Conservation (phyloP, 2,797 vertebrate species). For the Amblyraja radiata region DNA sequence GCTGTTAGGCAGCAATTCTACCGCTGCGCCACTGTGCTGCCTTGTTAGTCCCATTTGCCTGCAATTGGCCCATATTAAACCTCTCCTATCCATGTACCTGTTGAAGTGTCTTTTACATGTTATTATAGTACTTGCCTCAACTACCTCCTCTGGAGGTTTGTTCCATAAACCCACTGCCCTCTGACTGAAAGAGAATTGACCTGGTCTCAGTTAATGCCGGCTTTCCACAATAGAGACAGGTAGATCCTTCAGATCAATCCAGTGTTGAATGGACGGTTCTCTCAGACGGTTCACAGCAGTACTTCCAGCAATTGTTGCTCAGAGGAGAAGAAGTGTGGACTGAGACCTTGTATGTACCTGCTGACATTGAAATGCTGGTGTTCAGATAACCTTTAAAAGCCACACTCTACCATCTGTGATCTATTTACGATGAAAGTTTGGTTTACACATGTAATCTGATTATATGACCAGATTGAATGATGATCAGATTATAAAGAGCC, state of each 20-base stretch:
- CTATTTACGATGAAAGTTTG: neutral
- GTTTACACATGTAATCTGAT: slow-evolving; percentile 15
- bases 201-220: too few species aligned
- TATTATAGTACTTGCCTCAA: too few species aligned
- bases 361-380: neutral
- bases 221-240: neutral
- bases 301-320: neutral
- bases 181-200: neutral
- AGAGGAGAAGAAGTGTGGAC: neutral
- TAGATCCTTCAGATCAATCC: neutral
- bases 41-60: too few species aligned
- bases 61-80: too few species aligned
- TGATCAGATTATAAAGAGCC: neutral
- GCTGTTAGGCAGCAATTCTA: too few species aligned
- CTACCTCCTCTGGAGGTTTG: too few species aligned
- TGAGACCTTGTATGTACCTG: neutral
- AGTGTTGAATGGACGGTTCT: neutral
- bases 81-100: too few species aligned
- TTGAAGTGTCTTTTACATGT: too few species aligned
- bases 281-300: neutral
- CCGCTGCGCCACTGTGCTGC: too few species aligned
- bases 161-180: too few species aligned
- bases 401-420: slow-evolving; percentile 1
- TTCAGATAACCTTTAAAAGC: neutral
- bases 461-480: neutral